phyloP scores from a whole-genome alignment of 1,140 invertebrate genomes.

The Coboldia fuscipes region DNA sequence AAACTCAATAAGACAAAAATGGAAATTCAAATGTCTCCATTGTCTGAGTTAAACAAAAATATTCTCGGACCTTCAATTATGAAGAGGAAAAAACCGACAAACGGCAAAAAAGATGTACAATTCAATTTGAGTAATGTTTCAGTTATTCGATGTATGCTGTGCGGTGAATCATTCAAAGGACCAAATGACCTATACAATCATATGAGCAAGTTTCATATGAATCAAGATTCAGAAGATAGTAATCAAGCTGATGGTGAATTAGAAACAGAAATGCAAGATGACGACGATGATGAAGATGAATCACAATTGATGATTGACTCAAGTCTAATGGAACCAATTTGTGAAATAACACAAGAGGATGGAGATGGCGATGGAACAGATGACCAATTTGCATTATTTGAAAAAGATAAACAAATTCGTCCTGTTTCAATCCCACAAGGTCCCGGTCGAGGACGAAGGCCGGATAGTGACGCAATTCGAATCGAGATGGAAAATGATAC shows the following conservation, averaged over 20 bases:
- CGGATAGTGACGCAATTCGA: not conserved
- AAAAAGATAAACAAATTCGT: not conserved
- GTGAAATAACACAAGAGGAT: slow-evolving; percentile 7
- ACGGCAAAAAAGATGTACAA: slow-evolving; percentile 4
- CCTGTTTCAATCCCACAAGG: not conserved
- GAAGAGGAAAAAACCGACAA: no score
- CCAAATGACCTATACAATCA: slow-evolving; percentile 16
- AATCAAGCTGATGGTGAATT: slow-evolving; percentile 2
- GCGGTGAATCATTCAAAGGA: slow-evolving; percentile 14
- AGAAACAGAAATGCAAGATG: slow-evolving; percentile 5
- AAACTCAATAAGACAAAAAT: no score
- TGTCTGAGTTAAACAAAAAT: not conserved
- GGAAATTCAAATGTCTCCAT: slow-evolving; percentile 1
- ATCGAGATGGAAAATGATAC: not conserved
- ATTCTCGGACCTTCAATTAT: not conserved
- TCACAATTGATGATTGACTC: no score
- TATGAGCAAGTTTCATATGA: slow-evolving; percentile 13
- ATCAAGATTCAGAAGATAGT: slow-evolving; percentile 3
- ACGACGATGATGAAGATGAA: slow-evolving; percentile 10
- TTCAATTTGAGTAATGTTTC: slow-evolving; percentile 20
- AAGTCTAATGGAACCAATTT: slow-evolving; percentile 18
- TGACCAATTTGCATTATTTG: not conserved
- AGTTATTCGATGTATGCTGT: slow-evolving; percentile 20
- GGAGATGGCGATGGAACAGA: slow-evolving; percentile 7
- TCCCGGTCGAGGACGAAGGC: slow-evolving; percentile 1